Evolutionary conservation across 1,140 invertebrate genomes (phyloP), one percentile per base, ranked within the genome.

Genomic region (Zaprionus vittiger): DNA sequence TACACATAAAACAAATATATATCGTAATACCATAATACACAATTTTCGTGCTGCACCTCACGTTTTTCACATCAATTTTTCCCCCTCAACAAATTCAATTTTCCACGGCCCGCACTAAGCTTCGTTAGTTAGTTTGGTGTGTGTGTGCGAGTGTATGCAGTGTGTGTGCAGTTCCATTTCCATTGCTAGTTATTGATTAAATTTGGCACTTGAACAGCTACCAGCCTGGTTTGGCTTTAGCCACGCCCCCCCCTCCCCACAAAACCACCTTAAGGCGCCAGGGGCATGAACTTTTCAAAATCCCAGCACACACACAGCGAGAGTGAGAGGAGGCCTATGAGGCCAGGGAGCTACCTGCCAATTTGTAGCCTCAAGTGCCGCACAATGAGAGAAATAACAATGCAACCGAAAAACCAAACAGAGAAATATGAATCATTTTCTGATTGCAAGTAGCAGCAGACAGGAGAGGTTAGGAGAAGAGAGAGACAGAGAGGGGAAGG

Each of bases 21-120:
- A 77, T 70, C 67, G 63, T 76, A 80, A 81, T 80, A 74, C 66
- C 54, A 71, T 67, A 76, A 72, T 65, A 85, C 83, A 87, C 68
- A 81, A 73, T 83, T 89, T 89, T 87, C 83, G 83, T 87, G 83
- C 83, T 72, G 44, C 55, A 47, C 55, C 83, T 87, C 84, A 87
- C 84, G 84, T 90, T 87, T 87, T 90, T 81, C 81, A 80, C 84
- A 87, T 84, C 87, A 83, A 83, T 73, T 80, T 83, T 59, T 68
- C n/a, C 55, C 20, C 5, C 57, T 64, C 83, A 80, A 24, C n/a
- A 73, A 69, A 66, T 73, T 68, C 61, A 64, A 79, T 86, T 38
- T 79, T 56, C 54, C 69, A 66, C 73, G 60, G 59, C 55, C 14
- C 41, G 22, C 44, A 63, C 38, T 72, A 56, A 59, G 49, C 14